Evolutionary conservation across 2,888 invertebrate species (phyloP), one percentile per base, ranked within the genome.

Genomic region (Cataglyphis livida): DNA sequence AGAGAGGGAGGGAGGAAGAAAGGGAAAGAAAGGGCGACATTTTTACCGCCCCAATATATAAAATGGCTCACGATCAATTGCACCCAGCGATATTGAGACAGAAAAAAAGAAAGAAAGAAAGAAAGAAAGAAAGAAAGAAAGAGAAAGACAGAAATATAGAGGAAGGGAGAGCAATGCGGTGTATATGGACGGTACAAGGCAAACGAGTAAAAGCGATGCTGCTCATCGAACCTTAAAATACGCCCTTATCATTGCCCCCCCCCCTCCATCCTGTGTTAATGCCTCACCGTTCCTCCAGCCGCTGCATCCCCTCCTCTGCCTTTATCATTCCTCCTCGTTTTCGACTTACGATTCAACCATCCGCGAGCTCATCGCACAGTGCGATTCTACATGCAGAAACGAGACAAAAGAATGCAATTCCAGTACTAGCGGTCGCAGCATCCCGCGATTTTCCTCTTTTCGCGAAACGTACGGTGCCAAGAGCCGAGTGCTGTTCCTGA

Each of bases 201-300:
- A 76, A 51, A 81, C 85, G 51, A 82, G 83, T 81, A 84, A 74
- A 82, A 89, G 54, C 88, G 87, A 88, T 91, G 91, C 87, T 91
- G 91, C 87, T 90, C 91, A 84, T 87, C 87, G 91, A 90, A 91
- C 87, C 91, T 90, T 89, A 89, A 91, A 91, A 91, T 90, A 91
- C 86, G 89, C 86, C 87, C 90, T 90, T 89, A 90, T 91, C 89
- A 89, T 91, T 90, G 90, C 83, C 78, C n/a, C n/a, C n/a, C n/a
- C n/a, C n/a, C n/a, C n/a, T n/a, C 71, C 51, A 51, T 68, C 25
- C 62, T 28, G 68, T 66, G 44, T 61, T 79, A 79, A 79, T 79
- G 44, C 68, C 68, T 54, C 61, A 38, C 57, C 54, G 5, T 6
- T n/a, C 21, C 48, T 25, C 48, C n/a, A 9, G 1, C 5, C 57